Conservation (phyloP, 2,888 invertebrate genomes). For the Sepiola atlantica region DNA sequence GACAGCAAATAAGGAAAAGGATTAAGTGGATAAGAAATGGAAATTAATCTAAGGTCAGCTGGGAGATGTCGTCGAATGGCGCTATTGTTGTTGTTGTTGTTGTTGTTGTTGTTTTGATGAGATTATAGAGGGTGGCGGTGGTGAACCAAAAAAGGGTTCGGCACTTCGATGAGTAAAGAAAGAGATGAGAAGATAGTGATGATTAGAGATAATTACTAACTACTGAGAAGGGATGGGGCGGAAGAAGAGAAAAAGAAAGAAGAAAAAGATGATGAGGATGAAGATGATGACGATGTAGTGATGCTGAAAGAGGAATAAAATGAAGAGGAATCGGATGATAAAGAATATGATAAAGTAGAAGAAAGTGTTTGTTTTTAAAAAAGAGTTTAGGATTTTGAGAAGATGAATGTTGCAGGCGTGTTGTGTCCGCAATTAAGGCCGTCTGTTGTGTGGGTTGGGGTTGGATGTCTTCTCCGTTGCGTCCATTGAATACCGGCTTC, state of each 20-base stretch:
- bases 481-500: not conserved
- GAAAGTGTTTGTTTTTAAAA: not conserved
- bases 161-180: not conserved
- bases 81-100: not conserved
- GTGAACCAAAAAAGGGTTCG: not conserved
- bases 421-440: not conserved
- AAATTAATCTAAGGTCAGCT: not conserved
- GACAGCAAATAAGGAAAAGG: slow-evolving; percentile 9
- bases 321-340: no score
- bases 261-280: not conserved
- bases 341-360: no score
- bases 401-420: not conserved
- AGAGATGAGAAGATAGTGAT: not conserved
- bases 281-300: no score
- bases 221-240: not conserved
- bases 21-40: not conserved
- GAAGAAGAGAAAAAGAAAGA: not conserved
- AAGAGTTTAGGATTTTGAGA: not conserved
- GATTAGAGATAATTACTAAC: not conserved
- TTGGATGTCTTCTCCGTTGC: not conserved
- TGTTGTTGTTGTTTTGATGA: not conserved
- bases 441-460: not conserved
- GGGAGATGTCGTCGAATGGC: not conserved
- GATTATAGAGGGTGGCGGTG: not conserved
- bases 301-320: no score